Conservation (phyloP, 2,113 vertebrate species). For the Tapirus terrestris region DNA sequence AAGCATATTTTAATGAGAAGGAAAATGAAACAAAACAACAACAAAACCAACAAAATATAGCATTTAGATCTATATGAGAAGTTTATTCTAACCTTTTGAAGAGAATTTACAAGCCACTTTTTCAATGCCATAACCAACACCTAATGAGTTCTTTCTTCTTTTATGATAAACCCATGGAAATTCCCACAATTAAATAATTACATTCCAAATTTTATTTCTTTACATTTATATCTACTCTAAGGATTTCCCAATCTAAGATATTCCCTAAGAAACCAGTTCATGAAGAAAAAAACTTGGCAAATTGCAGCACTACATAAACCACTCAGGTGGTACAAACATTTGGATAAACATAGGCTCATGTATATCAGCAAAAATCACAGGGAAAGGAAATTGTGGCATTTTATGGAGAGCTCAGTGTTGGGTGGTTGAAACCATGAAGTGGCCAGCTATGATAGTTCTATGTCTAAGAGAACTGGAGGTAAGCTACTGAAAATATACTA, state of each 20-base stretch:
- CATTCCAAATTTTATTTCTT: background rate
- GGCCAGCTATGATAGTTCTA: background rate
- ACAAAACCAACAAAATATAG: background rate
- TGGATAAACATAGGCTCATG: background rate
- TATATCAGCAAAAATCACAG: slow-evolving; percentile 10
- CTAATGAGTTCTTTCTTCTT: background rate
- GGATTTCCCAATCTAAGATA: background rate
- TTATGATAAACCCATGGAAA: background rate
- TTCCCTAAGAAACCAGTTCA: background rate
- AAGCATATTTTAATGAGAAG: background rate
- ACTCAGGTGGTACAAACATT: background rate
- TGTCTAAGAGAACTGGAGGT: background rate
- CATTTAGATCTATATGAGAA: background rate
- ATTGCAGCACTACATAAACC: background rate
- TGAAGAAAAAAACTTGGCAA: background rate
- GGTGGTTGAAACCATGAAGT: background rate
- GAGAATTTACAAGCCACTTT: background rate
- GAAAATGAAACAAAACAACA: background rate
- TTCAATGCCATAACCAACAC: background rate
- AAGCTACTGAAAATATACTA: background rate
- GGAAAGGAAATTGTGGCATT: background rate
- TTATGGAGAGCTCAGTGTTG: background rate
- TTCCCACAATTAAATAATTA: background rate
- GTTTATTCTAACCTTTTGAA: background rate
- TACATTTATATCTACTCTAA: background rate